Evolutionary conservation across 35 echinoderm and acorn worm genomes (phyloP), one percentile per base, ranked within the genome.

Genomic region (Hemicentrotus pulcherrimus): DNA sequence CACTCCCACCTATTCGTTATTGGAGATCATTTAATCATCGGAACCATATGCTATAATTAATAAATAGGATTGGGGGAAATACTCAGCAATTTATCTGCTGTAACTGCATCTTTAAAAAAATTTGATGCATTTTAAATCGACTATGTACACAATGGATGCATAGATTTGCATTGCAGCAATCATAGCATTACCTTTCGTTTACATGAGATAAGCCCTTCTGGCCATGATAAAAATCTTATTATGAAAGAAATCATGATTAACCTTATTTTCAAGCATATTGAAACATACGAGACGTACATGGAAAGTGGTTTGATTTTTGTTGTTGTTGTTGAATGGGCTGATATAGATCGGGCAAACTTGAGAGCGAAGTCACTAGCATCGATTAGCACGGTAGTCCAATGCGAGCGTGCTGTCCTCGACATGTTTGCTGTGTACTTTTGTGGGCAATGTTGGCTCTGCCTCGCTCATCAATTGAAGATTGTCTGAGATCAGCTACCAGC

Each of bases 401-500:
- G 65, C 65, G 65, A 78, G 19, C 65, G 65, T 78, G 65, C 65
- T n/a, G 22, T 78, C 65, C 28, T 78, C 65, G 24, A 78, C 65
- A 28, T 78, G 65, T 78, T 78, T 78, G 65, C 65, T 90, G 46
- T 90, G 88, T 90, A 90, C 88, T 90, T 90, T 90, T 32, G 32
- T 90, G 32, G 88, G 88, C 32, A 33, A 47, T 47, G 88, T 47
- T 90, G 31, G 88, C 88, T 47, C 46, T 33, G 88, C 88, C 32
- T 90, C 88, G 88, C 88, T 90, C 88, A 90, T 90, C 88, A 90
- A 90, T 90, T 90, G 88, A 90, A 90, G 88, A 90, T 90, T 90
- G 32, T 33, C 32, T 19, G 19, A 15, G 88, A 90, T 33, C 88
- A 47, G 32, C 32, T 35, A 47, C 31, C 88, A 90, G 88, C 88